These are phyloP conservation scores for Rissa tridactyla DNA, from an alignment of 2,113 vertebrate species.

Conservation along the genomic window DNA sequence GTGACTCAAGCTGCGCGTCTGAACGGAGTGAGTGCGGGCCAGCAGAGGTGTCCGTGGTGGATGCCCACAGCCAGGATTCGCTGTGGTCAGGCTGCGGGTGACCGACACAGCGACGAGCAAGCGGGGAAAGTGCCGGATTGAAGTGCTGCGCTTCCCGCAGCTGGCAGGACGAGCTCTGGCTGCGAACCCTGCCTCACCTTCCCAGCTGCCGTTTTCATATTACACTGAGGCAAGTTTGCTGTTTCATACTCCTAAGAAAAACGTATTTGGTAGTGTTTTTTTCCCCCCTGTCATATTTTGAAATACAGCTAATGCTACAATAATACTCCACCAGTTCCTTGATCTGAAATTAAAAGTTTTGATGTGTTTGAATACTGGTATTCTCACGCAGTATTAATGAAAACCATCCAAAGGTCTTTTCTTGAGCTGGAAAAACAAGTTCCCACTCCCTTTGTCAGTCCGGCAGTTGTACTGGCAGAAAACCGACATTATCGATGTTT, in stretches of 20 bases:
- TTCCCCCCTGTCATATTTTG: not conserved
- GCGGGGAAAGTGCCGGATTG: not conserved
- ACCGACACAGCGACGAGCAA: not conserved
- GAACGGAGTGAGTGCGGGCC: not conserved
- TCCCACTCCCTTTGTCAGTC: not conserved
- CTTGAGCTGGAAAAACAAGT: constrained; percentile 9
- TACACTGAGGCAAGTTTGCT: not conserved
- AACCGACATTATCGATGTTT: not conserved
- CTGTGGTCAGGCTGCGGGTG: not conserved
- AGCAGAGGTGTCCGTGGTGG: not conserved
- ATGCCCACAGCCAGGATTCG: not conserved
- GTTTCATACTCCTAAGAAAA: not conserved
- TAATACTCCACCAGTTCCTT: not conserved
- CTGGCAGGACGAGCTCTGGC: not conserved
- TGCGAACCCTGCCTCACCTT: not conserved
- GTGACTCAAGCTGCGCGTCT: not conserved
- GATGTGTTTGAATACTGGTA: not conserved
- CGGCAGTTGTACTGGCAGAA: constrained; percentile 2
- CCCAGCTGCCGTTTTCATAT: not conserved
- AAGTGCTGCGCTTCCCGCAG: not conserved
- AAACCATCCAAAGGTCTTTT: not conserved
- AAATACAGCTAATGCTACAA: not conserved
- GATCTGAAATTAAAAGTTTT: not conserved
- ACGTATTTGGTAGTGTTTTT: not conserved
- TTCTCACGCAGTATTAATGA: not conserved